phyloP scores from a whole-genome alignment of 2,888 invertebrate genomes.

The Stenurella melanura region DNA sequence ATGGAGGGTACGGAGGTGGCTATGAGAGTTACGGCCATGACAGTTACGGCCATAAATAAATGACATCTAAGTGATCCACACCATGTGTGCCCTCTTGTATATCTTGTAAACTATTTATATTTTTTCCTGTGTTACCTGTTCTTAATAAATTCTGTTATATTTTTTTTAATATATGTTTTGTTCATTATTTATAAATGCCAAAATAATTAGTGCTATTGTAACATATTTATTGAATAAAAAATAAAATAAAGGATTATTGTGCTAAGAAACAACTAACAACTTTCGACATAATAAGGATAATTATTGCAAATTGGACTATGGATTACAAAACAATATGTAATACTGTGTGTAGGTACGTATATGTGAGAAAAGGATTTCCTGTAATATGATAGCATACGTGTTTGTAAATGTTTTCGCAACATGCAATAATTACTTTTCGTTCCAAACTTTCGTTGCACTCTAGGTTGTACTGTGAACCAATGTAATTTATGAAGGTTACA shows the following conservation, averaged over 20 bases:
- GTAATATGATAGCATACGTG: conserved; percentile 32
- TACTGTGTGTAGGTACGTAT: conserved; percentile 6
- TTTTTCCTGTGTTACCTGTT: conserved; percentile 56
- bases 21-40: conserved; percentile 59
- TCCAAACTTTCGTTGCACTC: conserved; percentile 3
- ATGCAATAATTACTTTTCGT: conserved; percentile 30
- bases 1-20: conserved; percentile 40
- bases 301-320: conserved; percentile 8
- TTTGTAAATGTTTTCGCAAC: conserved; percentile 7
- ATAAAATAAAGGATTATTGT: conserved; percentile 5
- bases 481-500: conserved; percentile 2
- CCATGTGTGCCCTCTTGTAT: conserved; percentile 63
- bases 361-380: conserved; percentile 49
- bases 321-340: conserved; percentile 41
- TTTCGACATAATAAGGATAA: conserved; percentile 26
- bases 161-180: conserved; percentile 59
- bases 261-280: background rate
- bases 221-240: conserved; percentile 41
- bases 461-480: background rate
- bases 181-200: conserved; percentile 57
- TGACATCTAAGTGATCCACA: conserved; percentile 61
- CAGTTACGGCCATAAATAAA: conserved; percentile 58
- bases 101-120: conserved; percentile 63
- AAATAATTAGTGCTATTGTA: conserved; percentile 51
- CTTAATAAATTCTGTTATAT: conserved; percentile 63